These are phyloP conservation scores for Rhinolophus sinicus DNA, from an alignment of 2,113 vertebrate genomes.

Conservation along the genomic window DNA sequence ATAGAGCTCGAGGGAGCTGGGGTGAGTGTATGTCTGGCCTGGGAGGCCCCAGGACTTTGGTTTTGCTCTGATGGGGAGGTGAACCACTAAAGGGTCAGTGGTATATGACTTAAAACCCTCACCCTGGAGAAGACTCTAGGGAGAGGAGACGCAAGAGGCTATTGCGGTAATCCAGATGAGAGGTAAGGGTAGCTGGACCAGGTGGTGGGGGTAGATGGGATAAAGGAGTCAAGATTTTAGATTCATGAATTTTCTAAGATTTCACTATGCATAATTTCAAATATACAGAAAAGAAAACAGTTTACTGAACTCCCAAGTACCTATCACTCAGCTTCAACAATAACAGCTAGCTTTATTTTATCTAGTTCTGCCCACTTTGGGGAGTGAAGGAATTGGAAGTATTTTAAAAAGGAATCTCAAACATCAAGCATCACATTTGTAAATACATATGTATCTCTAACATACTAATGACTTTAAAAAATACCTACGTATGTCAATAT, in stretches of 20 bases:
- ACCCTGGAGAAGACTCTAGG: not conserved
- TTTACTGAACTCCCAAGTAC: not conserved
- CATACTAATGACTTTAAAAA: not conserved
- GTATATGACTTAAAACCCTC: not conserved
- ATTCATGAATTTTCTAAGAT: not conserved
- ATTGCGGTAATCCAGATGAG: not conserved
- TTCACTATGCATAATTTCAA: not conserved
- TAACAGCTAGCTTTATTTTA: not conserved
- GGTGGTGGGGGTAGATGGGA: not conserved
- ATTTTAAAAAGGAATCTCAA: not conserved
- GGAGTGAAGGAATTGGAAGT: not conserved
- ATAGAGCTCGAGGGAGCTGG: not conserved
- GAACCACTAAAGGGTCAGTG: not conserved
- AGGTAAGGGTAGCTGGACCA: not conserved
- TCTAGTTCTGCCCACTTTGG: not conserved
- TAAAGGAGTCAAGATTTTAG: not conserved
- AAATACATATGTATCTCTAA: not conserved
- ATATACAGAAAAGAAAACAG: not conserved
- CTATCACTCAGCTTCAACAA: not conserved
- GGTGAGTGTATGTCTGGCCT: not conserved
- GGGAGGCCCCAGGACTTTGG: not conserved
- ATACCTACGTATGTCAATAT: not conserved
- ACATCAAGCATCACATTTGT: not conserved
- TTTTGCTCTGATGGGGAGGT: not conserved
- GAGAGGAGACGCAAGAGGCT: not conserved